phyloP scores from a whole-genome alignment of 1,140 invertebrate species.

The Saccostrea echinata region DNA sequence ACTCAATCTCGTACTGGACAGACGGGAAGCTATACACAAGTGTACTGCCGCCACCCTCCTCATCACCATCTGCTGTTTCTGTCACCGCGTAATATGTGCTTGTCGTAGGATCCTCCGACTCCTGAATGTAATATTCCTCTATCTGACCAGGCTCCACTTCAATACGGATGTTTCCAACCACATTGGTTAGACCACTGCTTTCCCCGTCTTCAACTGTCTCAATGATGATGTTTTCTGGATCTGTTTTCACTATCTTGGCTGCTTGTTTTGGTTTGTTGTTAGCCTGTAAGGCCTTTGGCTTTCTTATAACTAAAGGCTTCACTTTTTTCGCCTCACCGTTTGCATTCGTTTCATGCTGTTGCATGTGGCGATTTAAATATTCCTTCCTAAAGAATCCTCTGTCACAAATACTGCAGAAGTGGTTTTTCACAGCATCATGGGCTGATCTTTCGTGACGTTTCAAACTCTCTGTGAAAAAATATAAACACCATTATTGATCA shows the following conservation, averaged over 20 bases:
- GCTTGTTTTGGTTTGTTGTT: not conserved
- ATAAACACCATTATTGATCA: too few species aligned
- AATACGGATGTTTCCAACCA: conserved; percentile 7
- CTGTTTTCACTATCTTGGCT: not conserved
- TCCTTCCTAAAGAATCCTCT: conserved; percentile 70
- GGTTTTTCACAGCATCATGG: conserved; percentile 59
- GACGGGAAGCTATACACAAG: conserved; percentile 44
- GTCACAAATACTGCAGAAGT: conserved; percentile 67
- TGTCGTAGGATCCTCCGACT: not conserved
- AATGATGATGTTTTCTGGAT: conserved; percentile 5
- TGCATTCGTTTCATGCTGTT: conserved; percentile 52
- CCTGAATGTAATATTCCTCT: conserved; percentile 11
- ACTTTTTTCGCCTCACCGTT: not conserved
- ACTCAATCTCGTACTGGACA: conserved; percentile 44
- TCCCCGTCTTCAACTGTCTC: not conserved
- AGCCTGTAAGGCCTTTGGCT: conserved; percentile 6
- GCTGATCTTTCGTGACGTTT: conserved; percentile 68
- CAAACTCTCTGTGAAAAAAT: conserved; percentile 65
- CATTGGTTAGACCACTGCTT: not conserved
- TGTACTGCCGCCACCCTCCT: conserved; percentile 2
- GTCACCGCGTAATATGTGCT: conserved; percentile 26
- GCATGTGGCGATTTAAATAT: conserved; percentile 67
- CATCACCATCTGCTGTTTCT: not conserved
- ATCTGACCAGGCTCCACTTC: conserved; percentile 19
- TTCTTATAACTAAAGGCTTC: not conserved